Percentiles rank a stretch among this genome's conserved stretches.
Conservation (phyloP, 2,797 vertebrate genomes). For the Xerus rutilus region DNA sequence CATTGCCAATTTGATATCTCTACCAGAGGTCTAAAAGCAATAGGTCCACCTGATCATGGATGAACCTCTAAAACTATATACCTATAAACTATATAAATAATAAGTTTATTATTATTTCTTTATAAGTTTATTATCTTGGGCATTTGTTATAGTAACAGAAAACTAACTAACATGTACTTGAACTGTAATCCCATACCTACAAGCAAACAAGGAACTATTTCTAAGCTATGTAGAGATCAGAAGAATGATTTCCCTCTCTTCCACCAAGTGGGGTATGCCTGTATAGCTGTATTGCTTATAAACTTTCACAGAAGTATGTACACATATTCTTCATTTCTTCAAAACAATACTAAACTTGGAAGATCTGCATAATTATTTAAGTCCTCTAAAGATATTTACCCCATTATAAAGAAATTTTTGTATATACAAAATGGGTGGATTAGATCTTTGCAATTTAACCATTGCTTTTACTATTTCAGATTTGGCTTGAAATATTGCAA, state of each 20-base stretch:
- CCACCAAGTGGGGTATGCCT: not conserved
- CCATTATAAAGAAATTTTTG: not conserved
- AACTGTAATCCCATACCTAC: not conserved
- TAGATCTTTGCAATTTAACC: not conserved
- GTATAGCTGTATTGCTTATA: not conserved
- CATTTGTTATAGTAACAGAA: not conserved
- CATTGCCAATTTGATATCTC: not conserved
- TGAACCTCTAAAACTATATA: not conserved
- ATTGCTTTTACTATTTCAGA: not conserved
- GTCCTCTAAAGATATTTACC: not conserved
- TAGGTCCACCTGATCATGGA: not conserved
- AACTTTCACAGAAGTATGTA: not conserved
- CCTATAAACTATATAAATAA: not conserved
- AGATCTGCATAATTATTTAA: not conserved
- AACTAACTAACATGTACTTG: not conserved
- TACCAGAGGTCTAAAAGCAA: not conserved
- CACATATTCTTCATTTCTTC: not conserved
- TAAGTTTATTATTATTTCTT: no score
- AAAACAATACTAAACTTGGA: not conserved
- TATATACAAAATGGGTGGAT: not conserved
- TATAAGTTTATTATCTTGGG: not conserved
- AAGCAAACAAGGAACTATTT: not conserved
- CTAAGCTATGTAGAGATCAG: not conserved
- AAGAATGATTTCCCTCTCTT: not conserved
- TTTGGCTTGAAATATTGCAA: not conserved